These are phyloP conservation scores for Microctonus brassicae DNA, from an alignment of 2,888 invertebrate species.

Conservation along the genomic window DNA sequence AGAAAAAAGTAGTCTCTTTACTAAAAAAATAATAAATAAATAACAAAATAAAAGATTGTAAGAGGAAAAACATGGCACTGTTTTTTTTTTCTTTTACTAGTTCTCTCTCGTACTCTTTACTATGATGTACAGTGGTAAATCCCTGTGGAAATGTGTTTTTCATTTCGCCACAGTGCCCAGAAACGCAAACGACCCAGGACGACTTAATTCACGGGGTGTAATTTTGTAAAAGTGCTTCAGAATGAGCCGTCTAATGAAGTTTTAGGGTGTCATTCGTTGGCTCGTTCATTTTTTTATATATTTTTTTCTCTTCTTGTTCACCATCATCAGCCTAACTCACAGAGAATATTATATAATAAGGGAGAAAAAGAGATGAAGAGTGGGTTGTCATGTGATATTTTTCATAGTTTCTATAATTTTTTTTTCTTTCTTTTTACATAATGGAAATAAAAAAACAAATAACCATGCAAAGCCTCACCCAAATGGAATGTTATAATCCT, in stretches of 20 bases:
- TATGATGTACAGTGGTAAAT: constrained; percentile 4
- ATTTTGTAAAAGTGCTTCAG: constrained; percentile 50
- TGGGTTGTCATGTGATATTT: too few relatives aligned
- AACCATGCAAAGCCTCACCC: too few relatives aligned
- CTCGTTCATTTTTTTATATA: background rate
- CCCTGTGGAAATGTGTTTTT: constrained; percentile 42
- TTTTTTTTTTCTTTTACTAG: background rate
- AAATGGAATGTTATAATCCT: too few relatives aligned
- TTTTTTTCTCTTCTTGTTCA: background rate
- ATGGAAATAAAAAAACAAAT: too few relatives aligned
- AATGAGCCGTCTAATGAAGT: constrained; percentile 31
- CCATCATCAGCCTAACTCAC: too few relatives aligned
- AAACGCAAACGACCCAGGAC: constrained; percentile 18
- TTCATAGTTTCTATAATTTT: too few relatives aligned
- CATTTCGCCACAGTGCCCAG: constrained; percentile 29
- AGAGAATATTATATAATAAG: too few relatives aligned
- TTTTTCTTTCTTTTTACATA: too few relatives aligned
- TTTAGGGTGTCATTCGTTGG: constrained; percentile 19
- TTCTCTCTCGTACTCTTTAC: too few relatives aligned
- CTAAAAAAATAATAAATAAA: background rate
- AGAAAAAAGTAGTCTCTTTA: too few relatives aligned
- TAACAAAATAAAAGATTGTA: background rate
- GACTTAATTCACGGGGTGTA: constrained; percentile 46
- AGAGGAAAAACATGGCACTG: background rate
- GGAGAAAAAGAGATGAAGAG: background rate